A percentile compares a stretch with the other conserved stretches of the same genome.
Evolutionary conservation across 2,888 invertebrate species (phyloP).

Genomic region (Caenorhabditis doughertyi): DNA sequence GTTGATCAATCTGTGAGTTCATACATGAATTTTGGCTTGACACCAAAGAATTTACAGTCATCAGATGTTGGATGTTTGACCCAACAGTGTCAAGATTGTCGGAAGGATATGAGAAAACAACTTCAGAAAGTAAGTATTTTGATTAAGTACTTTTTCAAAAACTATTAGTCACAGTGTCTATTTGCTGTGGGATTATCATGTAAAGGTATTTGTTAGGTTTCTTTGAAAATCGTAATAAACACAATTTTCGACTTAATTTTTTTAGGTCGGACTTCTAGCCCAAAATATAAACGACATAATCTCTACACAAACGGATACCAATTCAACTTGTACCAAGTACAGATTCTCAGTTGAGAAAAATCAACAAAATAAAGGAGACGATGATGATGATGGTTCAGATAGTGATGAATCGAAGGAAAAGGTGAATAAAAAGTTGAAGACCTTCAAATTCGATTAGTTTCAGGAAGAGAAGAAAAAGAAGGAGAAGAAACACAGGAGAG

Average conservation of each 20-base stretch:
- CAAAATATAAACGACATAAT: constrained; percentile 35
- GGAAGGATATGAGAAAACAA: constrained; percentile 51
- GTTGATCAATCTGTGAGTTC: constrained; percentile 3
- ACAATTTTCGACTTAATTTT: background rate
- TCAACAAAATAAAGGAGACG: constrained; percentile 20
- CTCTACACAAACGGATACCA: constrained; percentile 28
- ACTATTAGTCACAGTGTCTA: constrained; percentile 11
- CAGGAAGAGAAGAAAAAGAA: constrained; percentile 20
- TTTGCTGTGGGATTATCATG: constrained; percentile 17
- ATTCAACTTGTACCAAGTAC: constrained; percentile 65
- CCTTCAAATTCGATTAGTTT: background rate
- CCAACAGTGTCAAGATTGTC: constrained; percentile 60
- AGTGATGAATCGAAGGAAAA: constrained; percentile 38
- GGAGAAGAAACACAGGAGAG: constrained; percentile 32
- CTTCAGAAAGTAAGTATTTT: constrained; percentile 39
- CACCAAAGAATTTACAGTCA: constrained; percentile 1
- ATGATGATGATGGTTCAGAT: constrained; percentile 29
- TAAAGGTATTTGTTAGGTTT: no score
- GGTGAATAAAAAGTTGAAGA: background rate
- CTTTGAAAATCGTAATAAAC: no score
- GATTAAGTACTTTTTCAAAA: background rate
- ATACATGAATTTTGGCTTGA: background rate
- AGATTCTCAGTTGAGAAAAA: constrained; percentile 48
- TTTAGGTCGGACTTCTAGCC: constrained; percentile 53
- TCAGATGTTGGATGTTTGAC: constrained; percentile 53